A percentile compares a stretch with the other conserved stretches of the same genome.
Evolutionary conservation across 2,797 vertebrate species (phyloP).

Genomic region (Platyrinchus mystaceus): DNA sequence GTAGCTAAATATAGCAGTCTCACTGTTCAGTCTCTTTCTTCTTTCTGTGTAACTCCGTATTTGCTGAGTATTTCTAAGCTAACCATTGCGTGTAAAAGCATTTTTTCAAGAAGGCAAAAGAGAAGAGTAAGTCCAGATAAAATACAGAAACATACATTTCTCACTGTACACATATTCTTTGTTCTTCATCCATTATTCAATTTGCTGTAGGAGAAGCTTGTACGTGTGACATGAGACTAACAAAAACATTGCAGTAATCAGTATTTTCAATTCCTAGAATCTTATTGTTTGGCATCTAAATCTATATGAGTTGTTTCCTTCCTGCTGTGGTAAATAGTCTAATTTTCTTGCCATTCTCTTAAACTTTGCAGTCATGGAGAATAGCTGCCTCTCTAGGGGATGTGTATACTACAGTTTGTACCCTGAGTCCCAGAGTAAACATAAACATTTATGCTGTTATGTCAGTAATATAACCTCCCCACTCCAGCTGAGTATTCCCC

Average conservation of each 20-base stretch:
- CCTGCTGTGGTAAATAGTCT: not conserved
- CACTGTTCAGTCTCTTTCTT: not conserved
- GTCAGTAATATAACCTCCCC: constrained; percentile 25
- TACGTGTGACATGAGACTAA: not conserved
- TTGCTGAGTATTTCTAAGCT: not conserved
- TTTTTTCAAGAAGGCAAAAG: not conserved
- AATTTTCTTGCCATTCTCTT: not conserved
- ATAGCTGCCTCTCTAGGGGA: constrained; percentile 10
- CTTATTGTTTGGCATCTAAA: not conserved
- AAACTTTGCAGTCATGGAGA: constrained; percentile 2
- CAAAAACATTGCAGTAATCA: not conserved
- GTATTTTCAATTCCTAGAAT: not conserved
- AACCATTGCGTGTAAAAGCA: not conserved
- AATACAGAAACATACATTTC: not conserved
- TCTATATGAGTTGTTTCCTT: not conserved
- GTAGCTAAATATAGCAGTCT: not conserved
- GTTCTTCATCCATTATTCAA: constrained; percentile 11
- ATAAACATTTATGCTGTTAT: constrained; percentile 54
- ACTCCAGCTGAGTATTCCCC: constrained; percentile 51
- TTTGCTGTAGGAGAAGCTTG: not conserved
- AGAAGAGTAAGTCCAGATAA: not conserved
- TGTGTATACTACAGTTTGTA: not conserved
- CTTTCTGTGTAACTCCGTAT: not conserved
- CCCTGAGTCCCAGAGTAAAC: constrained; percentile 43
- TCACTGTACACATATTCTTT: not conserved